These are phyloP conservation scores for Hydropsyche tenuis DNA, from an alignment of 1,140 invertebrate genomes.

Conservation along the genomic window DNA sequence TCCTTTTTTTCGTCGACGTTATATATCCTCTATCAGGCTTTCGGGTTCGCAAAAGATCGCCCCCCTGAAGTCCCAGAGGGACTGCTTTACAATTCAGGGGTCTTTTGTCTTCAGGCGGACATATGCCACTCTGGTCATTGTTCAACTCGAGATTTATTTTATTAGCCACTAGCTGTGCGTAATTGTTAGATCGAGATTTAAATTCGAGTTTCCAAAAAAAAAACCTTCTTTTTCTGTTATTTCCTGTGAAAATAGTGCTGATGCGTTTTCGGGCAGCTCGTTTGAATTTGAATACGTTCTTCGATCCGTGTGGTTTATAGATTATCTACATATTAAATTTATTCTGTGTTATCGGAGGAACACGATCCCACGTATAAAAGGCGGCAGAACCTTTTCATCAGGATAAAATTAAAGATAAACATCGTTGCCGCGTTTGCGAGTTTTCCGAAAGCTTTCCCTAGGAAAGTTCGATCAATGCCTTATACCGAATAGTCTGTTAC, in stretches of 20 bases:
- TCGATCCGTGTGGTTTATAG: background rate
- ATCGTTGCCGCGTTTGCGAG: conserved; percentile 14
- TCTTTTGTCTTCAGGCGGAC: conserved; percentile 30
- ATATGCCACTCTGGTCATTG: conserved; percentile 27
- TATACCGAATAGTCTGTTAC: background rate
- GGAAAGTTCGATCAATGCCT: background rate
- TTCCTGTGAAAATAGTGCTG: too few relatives aligned
- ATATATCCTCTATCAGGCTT: background rate
- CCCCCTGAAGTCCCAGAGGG: background rate
- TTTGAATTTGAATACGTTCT: background rate
- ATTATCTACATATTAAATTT: conserved; percentile 11
- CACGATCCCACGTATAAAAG: background rate
- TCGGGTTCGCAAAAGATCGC: conserved; percentile 10
- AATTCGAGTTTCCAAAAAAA: too few relatives aligned
- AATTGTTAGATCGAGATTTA: conserved; percentile 1
- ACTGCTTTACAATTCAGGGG: conserved; percentile 17
- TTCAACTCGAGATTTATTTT: conserved; percentile 25
- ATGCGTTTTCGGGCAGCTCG: too few relatives aligned
- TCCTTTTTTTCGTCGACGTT: conserved; percentile 2
- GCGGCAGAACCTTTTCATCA: conserved; percentile 18
- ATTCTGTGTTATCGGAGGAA: background rate
- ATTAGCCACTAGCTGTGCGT: background rate
- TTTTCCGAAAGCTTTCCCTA: background rate
- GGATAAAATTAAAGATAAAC: conserved; percentile 31
- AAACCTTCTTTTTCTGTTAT: too few relatives aligned